Evolutionary conservation across 2,888 invertebrate species (phyloP), one percentile per base, ranked within the genome.

Genomic region (Nomada ruficornis): DNA sequence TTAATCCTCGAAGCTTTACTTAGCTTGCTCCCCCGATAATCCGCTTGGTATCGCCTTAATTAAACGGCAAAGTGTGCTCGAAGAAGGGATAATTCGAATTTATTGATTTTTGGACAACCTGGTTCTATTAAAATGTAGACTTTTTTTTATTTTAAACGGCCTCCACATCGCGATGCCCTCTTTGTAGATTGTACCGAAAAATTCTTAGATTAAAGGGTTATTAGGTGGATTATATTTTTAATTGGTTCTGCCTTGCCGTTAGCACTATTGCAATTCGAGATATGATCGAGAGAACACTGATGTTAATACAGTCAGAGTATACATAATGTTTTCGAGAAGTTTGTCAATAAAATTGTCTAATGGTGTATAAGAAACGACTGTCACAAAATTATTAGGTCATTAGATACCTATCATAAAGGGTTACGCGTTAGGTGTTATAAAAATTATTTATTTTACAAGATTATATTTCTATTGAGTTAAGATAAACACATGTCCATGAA

Each of bases 1-100:
- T 79, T 54, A 77, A 64, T 78, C 54, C 52, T 36, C 57, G 47
- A 47, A 70, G 60, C 55, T 70, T 78, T 42, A 44, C 59, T 36
- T 26, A 68, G 20, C 18, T 59, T 23, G 50, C 55, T 64, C 50
- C 65, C 55, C 29, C 23, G 72, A 55, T 79, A 80, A 79, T 79
- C 57, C 67, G 29, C 18, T 18, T 47, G 52, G 71, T 36, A 42
- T 52, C 67, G 62, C 55, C 67, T 78, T 79, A 80, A 80, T 80
- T 68, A 72, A 72, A 36, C 60, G 67, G 72, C 71, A 26, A 64
- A 15, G 18, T 20, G 13, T 1, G 55, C 20, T 13, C 47, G 47
- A 13, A 47, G 55, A 52, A 23, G 23, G 62, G 67, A 72, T 80
- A 79, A 80, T 79, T 80, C 63, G 71, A 79, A 79, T 80, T 80